phyloP scores from a whole-genome alignment of 1,140 invertebrate genomes.

The Euborellia annulipes region DNA sequence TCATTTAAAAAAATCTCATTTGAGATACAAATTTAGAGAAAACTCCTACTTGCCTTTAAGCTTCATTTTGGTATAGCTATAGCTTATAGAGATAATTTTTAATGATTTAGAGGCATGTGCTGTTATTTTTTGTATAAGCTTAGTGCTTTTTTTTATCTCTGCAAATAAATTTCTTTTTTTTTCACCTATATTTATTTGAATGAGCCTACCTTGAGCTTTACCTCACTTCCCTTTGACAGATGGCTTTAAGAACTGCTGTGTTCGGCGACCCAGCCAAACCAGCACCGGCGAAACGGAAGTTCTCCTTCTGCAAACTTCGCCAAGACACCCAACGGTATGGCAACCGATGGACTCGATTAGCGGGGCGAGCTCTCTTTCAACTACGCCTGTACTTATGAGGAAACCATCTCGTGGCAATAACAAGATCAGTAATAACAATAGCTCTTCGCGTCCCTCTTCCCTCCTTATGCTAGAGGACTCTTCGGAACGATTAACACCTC shows the following conservation, averaged over 20 bases:
- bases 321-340: conserved; percentile 31
- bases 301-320: conserved; percentile 35
- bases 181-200: too few relatives aligned
- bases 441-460: conserved; percentile 16
- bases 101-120: too few relatives aligned
- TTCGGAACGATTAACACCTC: conserved; percentile 16
- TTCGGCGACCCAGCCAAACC: conserved; percentile 2
- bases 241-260: neutral
- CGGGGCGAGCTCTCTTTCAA: conserved; percentile 24
- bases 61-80: too few relatives aligned
- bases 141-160: too few relatives aligned
- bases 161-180: too few relatives aligned
- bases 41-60: too few relatives aligned
- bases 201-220: too few relatives aligned
- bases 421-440: neutral
- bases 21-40: too few relatives aligned
- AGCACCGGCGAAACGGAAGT: conserved; percentile 30
- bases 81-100: too few relatives aligned
- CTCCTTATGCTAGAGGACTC: conserved; percentile 14
- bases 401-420: neutral
- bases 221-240: neutral
- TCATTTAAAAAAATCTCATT: too few relatives aligned
- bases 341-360: conserved; percentile 22
- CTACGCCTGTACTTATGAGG: conserved; percentile 27
- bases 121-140: too few relatives aligned